Evolutionary conservation across 64 coral and sea anemone genomes (phyloP), one percentile per base, ranked within the genome.

Genomic region (Pachyseris speciosa): DNA sequence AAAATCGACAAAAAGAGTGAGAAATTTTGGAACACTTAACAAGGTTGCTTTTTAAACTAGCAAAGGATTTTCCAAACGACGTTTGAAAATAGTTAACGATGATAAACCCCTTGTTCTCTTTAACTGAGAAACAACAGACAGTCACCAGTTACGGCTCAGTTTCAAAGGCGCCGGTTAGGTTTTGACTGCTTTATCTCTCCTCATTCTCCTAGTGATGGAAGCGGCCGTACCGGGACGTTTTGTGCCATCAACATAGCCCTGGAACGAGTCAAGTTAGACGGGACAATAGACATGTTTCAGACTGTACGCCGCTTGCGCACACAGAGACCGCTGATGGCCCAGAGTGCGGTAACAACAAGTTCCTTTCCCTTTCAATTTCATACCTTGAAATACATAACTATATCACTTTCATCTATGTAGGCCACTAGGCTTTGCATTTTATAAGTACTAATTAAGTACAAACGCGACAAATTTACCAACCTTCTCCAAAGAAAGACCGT

Each of bases 181-280:
- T 9, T 11, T 48, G 37, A 28, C 13, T 75, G 17, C 29, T 49
- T 38, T 29, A 11, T 13, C 36, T 75, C 15, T 51, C 64, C 74
- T 45, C 63, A 17, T 61, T 83, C 1, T 76, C 65, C 17, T 34
- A 99, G 97, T 68, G 94, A 99, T 92, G 97, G 97, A 30, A 95
- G 97, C n/a, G 97, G 97, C 59, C 93, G 97, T 39, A 95, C 97
- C 0, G 97, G 97, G 24, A 99, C 97, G 24, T 93, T 99, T 69
- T 99, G 97, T 63, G 97, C 97, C 2, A 73, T 95, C 5, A 92
- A 59, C 9, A 93, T 89, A 22, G 93, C 89, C 42, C 49, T 99
- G 36, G 97, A 99, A 37, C 90, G 97, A 67, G 97, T 95, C 27
- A 99, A 99, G 36, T 45, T 99, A 30, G 97, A 99, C 19, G 85